These are phyloP conservation scores for Amphiprion percula DNA, from an alignment of 2,113 vertebrate species.

Conservation along the genomic window DNA sequence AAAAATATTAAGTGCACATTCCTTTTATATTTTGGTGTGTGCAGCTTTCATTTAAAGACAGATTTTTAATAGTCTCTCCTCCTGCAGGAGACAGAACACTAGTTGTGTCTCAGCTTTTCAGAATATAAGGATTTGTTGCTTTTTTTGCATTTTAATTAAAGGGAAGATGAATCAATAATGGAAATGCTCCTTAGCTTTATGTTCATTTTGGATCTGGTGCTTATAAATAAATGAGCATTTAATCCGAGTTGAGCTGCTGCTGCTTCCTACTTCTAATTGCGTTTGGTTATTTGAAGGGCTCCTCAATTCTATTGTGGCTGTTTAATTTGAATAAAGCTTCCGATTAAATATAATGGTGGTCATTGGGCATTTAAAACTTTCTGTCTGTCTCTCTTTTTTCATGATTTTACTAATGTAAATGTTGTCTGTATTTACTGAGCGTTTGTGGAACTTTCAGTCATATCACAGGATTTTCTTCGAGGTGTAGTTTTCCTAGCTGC, in stretches of 20 bases:
- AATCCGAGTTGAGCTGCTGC: background rate
- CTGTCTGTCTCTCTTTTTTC: too few species aligned
- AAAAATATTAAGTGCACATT: constrained; percentile 29
- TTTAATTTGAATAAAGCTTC: too few species aligned
- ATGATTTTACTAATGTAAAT: too few species aligned
- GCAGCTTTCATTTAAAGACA: constrained; percentile 15
- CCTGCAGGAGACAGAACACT: background rate
- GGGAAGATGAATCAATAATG: background rate
- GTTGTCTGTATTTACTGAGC: too few species aligned
- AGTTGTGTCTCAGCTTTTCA: background rate
- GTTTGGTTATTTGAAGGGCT: too few species aligned
- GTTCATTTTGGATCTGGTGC: background rate
- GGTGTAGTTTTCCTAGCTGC: too few species aligned
- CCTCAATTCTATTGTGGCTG: too few species aligned
- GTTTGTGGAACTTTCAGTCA: too few species aligned
- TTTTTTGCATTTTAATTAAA: background rate
- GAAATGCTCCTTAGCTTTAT: background rate
- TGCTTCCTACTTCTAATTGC: too few species aligned
- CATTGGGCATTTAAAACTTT: too few species aligned
- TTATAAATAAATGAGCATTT: background rate
- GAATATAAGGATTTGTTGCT: background rate
- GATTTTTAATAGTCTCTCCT: background rate
- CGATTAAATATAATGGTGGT: too few species aligned
- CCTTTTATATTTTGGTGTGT: constrained; percentile 18
- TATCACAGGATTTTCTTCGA: too few species aligned